Conservation (phyloP, 2,888 invertebrate species). For the Pollenia griseotomentosa region DNA sequence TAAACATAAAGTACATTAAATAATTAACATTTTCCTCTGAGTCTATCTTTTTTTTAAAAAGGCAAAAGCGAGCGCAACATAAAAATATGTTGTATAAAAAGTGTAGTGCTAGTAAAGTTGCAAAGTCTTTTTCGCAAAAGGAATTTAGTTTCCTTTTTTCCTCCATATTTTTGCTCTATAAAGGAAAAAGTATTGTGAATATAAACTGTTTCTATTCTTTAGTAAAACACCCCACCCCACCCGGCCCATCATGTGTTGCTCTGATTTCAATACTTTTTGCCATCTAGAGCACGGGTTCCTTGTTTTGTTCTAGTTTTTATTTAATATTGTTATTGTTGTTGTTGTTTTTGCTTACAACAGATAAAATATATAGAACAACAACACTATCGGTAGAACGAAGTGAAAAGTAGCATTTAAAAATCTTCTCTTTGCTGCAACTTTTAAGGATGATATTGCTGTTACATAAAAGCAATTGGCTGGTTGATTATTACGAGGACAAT, state of each 20-base stretch:
- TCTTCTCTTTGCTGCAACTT: conserved; percentile 3
- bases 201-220: conserved; percentile 42
- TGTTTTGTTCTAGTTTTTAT: conserved; percentile 33
- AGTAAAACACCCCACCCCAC: conserved; percentile 25
- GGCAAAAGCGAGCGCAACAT: not conserved
- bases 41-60: not conserved
- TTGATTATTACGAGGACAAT: not conserved
- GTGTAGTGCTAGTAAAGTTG: conserved; percentile 21
- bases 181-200: conserved; percentile 32
- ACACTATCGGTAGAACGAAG: conserved; percentile 7
- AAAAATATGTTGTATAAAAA: conserved; percentile 39
- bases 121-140: conserved; percentile 24
- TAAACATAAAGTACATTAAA: not conserved
- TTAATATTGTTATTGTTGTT: conserved; percentile 12
- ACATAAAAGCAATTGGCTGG: not conserved
- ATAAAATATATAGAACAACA: not conserved
- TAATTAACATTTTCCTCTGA: conserved; percentile 2
- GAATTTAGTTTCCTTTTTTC: conserved; percentile 19
- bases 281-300: not conserved
- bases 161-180: conserved; percentile 9
- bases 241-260: conserved; percentile 39
- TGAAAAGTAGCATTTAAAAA: conserved; percentile 3
- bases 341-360: not conserved
- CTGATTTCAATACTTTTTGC: conserved; percentile 43
- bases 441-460: not conserved